Conservation (phyloP, 2,797 vertebrate genomes). For the Kryptopterus vitreolus region DNA sequence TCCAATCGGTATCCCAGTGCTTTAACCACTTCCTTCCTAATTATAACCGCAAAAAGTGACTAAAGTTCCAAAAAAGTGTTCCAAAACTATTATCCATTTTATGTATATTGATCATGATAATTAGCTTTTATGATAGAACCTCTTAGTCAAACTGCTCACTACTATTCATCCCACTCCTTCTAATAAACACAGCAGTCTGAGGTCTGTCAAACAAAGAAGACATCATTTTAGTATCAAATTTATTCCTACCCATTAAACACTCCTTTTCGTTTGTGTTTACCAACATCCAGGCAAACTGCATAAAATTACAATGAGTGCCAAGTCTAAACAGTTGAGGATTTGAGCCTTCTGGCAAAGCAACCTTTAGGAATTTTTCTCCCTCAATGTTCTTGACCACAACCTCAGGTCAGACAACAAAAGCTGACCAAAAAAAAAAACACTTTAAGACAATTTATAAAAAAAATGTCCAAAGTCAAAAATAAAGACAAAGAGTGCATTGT, state of each 20-base stretch:
- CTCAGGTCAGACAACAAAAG: neutral
- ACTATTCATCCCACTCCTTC: neutral
- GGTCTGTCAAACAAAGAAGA: neutral
- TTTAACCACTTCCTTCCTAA: no score
- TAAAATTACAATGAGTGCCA: conserved; percentile 29
- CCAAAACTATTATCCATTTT: no score
- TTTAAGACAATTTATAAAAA: neutral
- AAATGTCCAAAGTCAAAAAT: neutral
- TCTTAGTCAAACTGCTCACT: neutral
- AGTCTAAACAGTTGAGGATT: conserved; percentile 25
- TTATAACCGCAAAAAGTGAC: no score
- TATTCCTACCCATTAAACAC: conserved; percentile 10
- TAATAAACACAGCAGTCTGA: neutral
- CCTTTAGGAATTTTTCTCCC: conserved; percentile 12
- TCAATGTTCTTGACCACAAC: conserved; percentile 3
- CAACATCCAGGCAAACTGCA: neutral
- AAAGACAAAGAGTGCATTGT: conserved; percentile 2
- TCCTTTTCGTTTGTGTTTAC: neutral
- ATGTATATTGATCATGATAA: neutral
- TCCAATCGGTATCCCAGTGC: no score
- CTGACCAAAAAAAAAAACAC: neutral
- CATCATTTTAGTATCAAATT: neutral
- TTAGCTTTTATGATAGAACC: neutral
- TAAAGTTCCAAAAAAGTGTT: no score
- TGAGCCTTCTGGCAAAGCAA: neutral